phyloP scores from a whole-genome alignment of 2,797 vertebrate genomes.

The Avahi laniger region DNA sequence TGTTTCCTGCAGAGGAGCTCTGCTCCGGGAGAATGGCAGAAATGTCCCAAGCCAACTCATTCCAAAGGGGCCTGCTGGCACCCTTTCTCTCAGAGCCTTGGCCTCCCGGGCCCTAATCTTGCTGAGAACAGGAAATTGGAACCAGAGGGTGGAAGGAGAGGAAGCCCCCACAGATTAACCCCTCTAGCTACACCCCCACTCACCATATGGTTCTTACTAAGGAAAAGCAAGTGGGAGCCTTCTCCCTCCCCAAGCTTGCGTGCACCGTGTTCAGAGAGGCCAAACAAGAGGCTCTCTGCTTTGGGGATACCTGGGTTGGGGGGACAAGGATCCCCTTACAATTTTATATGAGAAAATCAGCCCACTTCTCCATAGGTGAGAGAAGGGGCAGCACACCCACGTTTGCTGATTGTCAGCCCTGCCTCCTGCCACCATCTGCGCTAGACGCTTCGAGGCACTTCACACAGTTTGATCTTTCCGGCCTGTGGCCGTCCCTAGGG shows the following conservation, averaged over 20 bases:
- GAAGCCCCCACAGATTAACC: slow-evolving; percentile 31
- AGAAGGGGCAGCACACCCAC: neutral
- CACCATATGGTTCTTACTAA: slow-evolving; percentile 36
- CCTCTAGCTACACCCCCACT: neutral
- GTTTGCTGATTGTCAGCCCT: neutral
- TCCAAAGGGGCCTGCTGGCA: neutral
- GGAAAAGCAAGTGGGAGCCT: neutral
- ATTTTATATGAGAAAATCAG: neutral
- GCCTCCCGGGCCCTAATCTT: slow-evolving; percentile 48
- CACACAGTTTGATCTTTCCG: neutral
- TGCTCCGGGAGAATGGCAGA: neutral
- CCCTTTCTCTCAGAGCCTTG: slow-evolving; percentile 15
- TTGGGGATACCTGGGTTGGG: neutral
- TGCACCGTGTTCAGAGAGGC: neutral
- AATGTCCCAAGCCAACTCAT: neutral
- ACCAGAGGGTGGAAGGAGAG: slow-evolving; percentile 42
- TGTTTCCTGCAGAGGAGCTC: neutral
- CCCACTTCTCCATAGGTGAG: neutral
- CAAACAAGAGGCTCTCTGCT: neutral
- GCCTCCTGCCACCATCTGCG: neutral
- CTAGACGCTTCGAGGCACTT: neutral
- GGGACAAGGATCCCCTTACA: neutral
- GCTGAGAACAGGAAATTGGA: slow-evolving; percentile 65
- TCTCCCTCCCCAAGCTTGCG: neutral
- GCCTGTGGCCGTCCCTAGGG: neutral